A percentile compares a stretch with the other conserved stretches of the same genome.
phyloP scores from a whole-genome alignment of 2,888 invertebrate species.

The Willowsia nigromaculata region DNA sequence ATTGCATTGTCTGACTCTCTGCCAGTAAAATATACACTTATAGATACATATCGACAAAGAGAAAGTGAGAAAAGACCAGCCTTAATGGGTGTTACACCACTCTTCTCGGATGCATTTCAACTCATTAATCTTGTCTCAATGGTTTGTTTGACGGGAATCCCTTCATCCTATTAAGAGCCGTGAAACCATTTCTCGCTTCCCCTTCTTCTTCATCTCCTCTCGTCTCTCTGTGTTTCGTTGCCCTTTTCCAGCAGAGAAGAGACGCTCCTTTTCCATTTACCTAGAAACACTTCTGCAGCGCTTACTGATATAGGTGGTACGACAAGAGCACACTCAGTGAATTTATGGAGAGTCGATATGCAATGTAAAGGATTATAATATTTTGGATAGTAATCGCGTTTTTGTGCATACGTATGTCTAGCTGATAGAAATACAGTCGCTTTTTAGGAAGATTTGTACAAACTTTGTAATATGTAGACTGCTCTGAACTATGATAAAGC shows the following conservation, averaged over 20 bases:
- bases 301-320: not conserved
- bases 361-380: slow-evolving; percentile 8
- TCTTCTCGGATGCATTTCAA: slow-evolving; percentile 70
- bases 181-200: slow-evolving; percentile 78
- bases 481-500: too few species aligned
- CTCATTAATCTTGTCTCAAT: slow-evolving; percentile 79
- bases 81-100: slow-evolving; percentile 72
- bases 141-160: slow-evolving; percentile 79
- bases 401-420: not conserved
- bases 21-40: slow-evolving; percentile 48
- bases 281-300: not conserved
- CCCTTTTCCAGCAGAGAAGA: slow-evolving; percentile 56
- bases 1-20: slow-evolving; percentile 45
- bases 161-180: slow-evolving; percentile 79
- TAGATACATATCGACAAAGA: slow-evolving; percentile 63
- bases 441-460: not conserved
- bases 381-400: slow-evolving; percentile 19
- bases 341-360: slow-evolving; percentile 13
- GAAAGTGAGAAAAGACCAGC: slow-evolving; percentile 71
- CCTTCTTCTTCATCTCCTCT: slow-evolving; percentile 52
- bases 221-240: too few species aligned
- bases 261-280: slow-evolving; percentile 14
- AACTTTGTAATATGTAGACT: too few species aligned
- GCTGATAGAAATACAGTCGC: not conserved
- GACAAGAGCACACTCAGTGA: not conserved